These are phyloP conservation scores for Hymenopus coronatus DNA, from an alignment of 2,888 invertebrate genomes.

Conservation along the genomic window DNA sequence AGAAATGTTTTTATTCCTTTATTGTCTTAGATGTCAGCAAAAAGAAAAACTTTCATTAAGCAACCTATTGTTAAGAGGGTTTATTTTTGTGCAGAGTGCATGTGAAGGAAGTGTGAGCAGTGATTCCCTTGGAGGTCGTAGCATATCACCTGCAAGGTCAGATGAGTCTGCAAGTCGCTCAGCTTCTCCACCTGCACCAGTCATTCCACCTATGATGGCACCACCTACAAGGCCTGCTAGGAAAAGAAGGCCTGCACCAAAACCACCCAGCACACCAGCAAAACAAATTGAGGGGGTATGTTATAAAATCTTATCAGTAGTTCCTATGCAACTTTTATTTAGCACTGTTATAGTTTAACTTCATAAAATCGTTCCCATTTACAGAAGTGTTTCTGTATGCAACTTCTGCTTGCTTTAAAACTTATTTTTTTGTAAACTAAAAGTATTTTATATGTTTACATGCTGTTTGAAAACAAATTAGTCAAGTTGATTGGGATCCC, in stretches of 20 bases:
- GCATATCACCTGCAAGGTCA: constrained; percentile 60
- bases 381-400: too few species aligned
- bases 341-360: too few species aligned
- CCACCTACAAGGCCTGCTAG: constrained; percentile 26
- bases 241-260: constrained; percentile 37
- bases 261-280: constrained; percentile 36
- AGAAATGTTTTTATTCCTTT: not conserved
- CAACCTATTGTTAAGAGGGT: not conserved
- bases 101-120: constrained; percentile 51
- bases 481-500: too few species aligned
- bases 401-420: too few species aligned
- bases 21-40: not conserved
- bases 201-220: constrained; percentile 31
- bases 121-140: constrained; percentile 50
- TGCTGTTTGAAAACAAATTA: too few species aligned
- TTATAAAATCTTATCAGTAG: not conserved
- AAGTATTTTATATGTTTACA: too few species aligned
- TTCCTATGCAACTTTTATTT: not conserved
- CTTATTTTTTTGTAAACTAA: too few species aligned
- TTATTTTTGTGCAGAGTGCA: constrained; percentile 40
- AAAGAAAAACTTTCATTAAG: not conserved
- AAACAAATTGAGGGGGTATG: not conserved
- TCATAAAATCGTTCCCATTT: too few species aligned
- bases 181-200: constrained; percentile 38
- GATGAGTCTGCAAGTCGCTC: constrained; percentile 48